These are phyloP conservation scores for Cinclus mexicanus DNA, from an alignment of 2,113 vertebrate species.

Conservation along the genomic window DNA sequence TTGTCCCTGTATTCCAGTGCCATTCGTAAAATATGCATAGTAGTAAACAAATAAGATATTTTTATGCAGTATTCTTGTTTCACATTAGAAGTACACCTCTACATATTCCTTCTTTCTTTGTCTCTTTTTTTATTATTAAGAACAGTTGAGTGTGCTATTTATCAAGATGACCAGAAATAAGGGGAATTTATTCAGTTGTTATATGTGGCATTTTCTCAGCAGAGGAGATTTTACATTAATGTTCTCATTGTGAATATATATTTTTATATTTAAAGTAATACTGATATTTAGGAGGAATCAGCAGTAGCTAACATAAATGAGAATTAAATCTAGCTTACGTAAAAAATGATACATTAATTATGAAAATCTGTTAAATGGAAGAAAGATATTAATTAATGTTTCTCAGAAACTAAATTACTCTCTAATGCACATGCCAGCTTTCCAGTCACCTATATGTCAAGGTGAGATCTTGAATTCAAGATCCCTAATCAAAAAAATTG, in stretches of 20 bases:
- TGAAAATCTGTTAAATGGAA: neutral
- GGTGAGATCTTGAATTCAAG: neutral
- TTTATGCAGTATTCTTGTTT: neutral
- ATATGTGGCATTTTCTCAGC: constrained; percentile 7
- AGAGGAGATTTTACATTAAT: neutral
- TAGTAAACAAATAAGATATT: neutral
- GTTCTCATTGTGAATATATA: neutral
- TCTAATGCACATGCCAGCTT: neutral
- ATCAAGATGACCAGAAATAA: constrained; percentile 1
- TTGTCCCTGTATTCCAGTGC: neutral
- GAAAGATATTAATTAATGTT: neutral
- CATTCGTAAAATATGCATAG: neutral
- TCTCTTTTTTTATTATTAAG: neutral
- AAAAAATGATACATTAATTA: neutral
- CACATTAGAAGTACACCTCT: neutral
- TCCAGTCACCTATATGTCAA: neutral
- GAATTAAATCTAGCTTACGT: neutral
- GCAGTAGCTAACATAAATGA: neutral
- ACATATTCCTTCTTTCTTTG: neutral
- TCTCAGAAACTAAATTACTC: neutral
- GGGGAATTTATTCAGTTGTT: neutral
- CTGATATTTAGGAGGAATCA: neutral
- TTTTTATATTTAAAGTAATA: constrained; percentile 10
- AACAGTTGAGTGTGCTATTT: neutral
- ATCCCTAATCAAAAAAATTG: neutral